A percentile compares a stretch with the other conserved stretches of the same genome.
These are phyloP conservation scores for Psilopsiagon aurifrons DNA, from an alignment of 2,113 vertebrate genomes.

Conservation along the genomic window DNA sequence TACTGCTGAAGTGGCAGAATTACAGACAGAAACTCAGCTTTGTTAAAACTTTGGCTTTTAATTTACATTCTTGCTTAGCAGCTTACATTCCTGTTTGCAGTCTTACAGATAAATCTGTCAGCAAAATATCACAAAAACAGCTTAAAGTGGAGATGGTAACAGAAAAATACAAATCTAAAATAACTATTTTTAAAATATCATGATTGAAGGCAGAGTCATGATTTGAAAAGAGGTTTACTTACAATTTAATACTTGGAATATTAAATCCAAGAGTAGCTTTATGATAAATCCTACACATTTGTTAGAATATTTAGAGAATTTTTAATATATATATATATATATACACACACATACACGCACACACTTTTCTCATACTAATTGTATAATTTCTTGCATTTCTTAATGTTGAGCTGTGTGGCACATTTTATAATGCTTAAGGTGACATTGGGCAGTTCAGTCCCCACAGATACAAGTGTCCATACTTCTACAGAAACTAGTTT, in stretches of 20 bases:
- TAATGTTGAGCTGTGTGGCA: not conserved
- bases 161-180: not conserved
- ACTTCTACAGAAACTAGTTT: not conserved
- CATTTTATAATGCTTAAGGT: not conserved
- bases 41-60: constrained; percentile 9
- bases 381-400: not conserved
- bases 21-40: not conserved
- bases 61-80: not conserved
- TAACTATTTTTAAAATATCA: not conserved
- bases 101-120: constrained; percentile 18
- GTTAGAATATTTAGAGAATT: not conserved
- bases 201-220: not conserved
- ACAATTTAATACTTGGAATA: not conserved
- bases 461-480: not conserved
- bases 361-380: not conserved
- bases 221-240: not conserved
- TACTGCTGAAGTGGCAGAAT: not conserved
- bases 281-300: not conserved
- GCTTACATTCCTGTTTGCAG: not conserved
- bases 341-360: not conserved
- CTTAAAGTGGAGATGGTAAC: not conserved
- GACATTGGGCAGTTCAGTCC: not conserved
- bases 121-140: constrained; percentile 9
- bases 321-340: not conserved
- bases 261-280: constrained; percentile 15